Conservation (phyloP, 92 coral and sea anemone species). For the Phenganax stokvisi region DNA sequence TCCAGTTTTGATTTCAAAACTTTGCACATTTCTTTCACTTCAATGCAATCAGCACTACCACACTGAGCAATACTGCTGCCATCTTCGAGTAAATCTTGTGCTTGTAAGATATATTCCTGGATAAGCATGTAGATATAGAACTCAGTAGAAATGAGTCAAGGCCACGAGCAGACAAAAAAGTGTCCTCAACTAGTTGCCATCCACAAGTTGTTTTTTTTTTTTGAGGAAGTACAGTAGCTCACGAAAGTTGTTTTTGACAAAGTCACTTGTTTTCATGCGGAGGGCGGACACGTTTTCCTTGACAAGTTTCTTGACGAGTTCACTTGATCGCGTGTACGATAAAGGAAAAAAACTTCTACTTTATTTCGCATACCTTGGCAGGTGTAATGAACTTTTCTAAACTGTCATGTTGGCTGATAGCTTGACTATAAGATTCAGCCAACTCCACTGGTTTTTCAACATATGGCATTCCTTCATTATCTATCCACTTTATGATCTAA, state of each 20-base stretch:
- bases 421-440: slow-evolving; percentile 88
- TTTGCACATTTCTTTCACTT: slow-evolving; percentile 79
- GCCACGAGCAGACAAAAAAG: not conserved
- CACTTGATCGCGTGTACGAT: no score
- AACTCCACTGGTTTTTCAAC: slow-evolving; percentile 71
- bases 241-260: no score
- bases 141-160: not conserved
- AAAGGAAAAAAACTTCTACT: not conserved
- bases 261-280: no score
- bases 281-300: no score
- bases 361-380: slow-evolving; percentile 63
- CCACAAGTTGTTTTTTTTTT: no score
- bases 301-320: no score
- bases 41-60: slow-evolving; percentile 80
- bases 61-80: slow-evolving; percentile 82
- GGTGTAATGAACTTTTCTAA: slow-evolving; percentile 67
- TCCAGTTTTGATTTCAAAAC: slow-evolving; percentile 64
- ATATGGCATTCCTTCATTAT: slow-evolving; percentile 63
- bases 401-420: slow-evolving; percentile 66
- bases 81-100: slow-evolving; percentile 79
- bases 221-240: no score
- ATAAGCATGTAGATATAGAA: not conserved
- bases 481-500: slow-evolving; percentile 74
- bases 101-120: slow-evolving; percentile 72
- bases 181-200: no score